Percentiles rank a stretch among this genome's conserved stretches.
Conservation (phyloP, 2,113 vertebrate genomes). For the Gallinago media region DNA sequence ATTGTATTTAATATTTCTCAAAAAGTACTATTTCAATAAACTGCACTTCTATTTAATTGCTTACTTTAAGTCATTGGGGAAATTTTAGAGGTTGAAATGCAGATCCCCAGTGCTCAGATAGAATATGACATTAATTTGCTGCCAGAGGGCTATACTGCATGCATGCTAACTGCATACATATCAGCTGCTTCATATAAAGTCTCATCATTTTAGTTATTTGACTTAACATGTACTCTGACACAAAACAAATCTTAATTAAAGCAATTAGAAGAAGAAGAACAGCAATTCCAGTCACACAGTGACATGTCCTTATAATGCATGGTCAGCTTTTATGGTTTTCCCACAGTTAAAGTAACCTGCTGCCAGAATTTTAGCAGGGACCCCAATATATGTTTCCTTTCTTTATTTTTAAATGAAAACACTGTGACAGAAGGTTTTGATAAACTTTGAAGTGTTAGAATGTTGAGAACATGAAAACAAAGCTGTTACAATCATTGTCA, state of each 20-base stretch:
- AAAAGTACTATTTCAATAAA: conserved; percentile 81
- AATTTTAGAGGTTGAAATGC: conserved; percentile 81
- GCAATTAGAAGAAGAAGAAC: conserved; percentile 48
- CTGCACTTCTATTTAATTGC: conserved; percentile 83
- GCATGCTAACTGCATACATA: conserved; percentile 70
- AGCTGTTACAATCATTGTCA: not conserved
- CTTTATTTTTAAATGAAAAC: not conserved
- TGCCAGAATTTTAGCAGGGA: not conserved
- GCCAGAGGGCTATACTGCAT: conserved; percentile 66
- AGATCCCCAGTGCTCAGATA: conserved; percentile 75
- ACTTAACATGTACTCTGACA: conserved; percentile 64
- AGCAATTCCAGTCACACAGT: conserved; percentile 13
- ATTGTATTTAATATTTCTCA: conserved; percentile 81
- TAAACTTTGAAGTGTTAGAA: not conserved
- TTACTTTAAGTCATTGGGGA: conserved; percentile 83
- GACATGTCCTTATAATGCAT: not conserved
- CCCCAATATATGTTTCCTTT: not conserved
- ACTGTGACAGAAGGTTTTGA: not conserved
- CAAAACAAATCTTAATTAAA: conserved; percentile 66
- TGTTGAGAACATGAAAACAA: not conserved
- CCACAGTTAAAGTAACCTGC: not conserved
- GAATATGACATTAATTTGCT: conserved; percentile 80
- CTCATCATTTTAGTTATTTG: conserved; percentile 64
- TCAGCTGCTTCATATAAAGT: conserved; percentile 62
- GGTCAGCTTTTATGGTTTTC: not conserved